Evolutionary conservation across 2,113 vertebrate species (phyloP), one percentile per base, ranked within the genome.

Genomic region (Catharus bicknelli): DNA sequence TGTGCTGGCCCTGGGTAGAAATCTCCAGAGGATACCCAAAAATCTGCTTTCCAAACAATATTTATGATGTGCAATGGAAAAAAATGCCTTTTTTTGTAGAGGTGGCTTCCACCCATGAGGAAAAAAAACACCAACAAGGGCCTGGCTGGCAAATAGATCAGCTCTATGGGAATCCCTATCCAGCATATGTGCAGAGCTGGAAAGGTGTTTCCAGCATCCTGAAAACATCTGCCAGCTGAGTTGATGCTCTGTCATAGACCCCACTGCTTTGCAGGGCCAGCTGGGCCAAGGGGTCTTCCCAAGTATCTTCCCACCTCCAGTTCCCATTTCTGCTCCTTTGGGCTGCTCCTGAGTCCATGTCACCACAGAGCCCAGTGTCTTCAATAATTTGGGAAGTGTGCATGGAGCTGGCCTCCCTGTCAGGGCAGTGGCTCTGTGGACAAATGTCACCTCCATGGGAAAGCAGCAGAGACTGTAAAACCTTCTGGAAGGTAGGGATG

Each of bases 391-490:
- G 2, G 21, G 32, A 54, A 51, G 13, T 3, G 11, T n/a, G 13
- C 7, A 3, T 3, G 15, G 69, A 66, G 22, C 43, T 45, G 32
- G 21, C 21, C 1, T 4, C 27, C 9, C 55, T 26, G 18, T 22
- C 29, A 23, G 45, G 45, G 40, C 55, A 34, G 51, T 2, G 4
- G 32, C 48, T 78, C 14, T 64, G 45, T 38, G 82, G 29, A 58
- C 20, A 54, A 63, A 34, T 3, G 8, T 25, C 1, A 0, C 45
- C 27, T 68, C 30, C 13, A 0, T 1, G 42, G 21, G 36, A 48
- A 32, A 80, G 72, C 54, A 43, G 51, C 2, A 2, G 61, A 67
- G 38, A 38, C 45, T 25, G 12, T 26, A 23, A 83, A 51, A 6
- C 61, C 67, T 75, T 16, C 61, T 82, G 69, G 1, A 1, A 72